Evolutionary conservation across 1,140 invertebrate genomes (phyloP), one percentile per base, ranked within the genome.

Genomic region (Meloidogyne floridensis): DNA sequence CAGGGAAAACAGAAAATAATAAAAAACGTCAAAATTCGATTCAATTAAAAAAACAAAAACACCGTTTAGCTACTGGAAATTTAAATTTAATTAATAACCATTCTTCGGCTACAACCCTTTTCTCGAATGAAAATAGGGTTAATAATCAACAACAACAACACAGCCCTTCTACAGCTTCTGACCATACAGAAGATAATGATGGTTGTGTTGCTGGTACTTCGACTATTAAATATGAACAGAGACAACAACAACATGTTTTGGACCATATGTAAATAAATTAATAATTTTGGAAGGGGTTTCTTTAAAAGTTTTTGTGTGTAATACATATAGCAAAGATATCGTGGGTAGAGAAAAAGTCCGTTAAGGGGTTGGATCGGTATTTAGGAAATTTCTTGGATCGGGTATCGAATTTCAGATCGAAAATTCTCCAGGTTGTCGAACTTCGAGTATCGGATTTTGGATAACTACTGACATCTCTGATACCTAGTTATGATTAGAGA

Each of bases 161-260:
- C 43, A 84, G 82, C 4, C 84, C 84, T 59, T 85, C 84, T n/a
- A 86, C 84, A 32, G 83, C 86, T 20, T 87, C 86, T 20, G 80
- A 87, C 32, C 74, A 86, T 9, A 72, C 78, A 9, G 86, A 85
- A 56, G 86, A 85, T 42, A 85, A 77, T 72, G 77, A 20, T 32
- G 70, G 72, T 7, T 20, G 9, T 20, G 13, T 11, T 18, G 75
- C 42, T 51, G 42, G 75, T 3, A 42, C 53, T 59, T 54, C 51
- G 13, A n/a, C 9, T 10, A 18, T 65, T 65, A 65, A n/a, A 65
- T n/a, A n/a, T n/a, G 59, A 65, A 20, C 77, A 71, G 10, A 43
- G 72, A 54, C 56, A 72, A 18, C 20, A 42, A 54, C 56, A 72
- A 51, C 20, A 42, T 69, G 9, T 59, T 18, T 11, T 15, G 69